These are phyloP conservation scores for Grapholita molesta DNA, from an alignment of 1,140 invertebrate genomes.

Conservation along the genomic window DNA sequence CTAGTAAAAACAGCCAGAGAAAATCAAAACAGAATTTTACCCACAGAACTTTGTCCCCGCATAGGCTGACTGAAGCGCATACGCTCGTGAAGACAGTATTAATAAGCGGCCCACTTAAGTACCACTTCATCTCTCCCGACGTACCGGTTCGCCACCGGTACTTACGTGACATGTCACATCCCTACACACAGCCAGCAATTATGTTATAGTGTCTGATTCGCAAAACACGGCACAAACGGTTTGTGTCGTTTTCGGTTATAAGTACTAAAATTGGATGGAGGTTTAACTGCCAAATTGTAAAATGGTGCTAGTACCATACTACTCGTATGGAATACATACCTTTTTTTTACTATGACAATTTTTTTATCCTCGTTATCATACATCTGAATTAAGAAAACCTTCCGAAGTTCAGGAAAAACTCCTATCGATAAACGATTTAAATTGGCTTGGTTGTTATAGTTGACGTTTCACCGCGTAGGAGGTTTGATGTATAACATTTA, in stretches of 20 bases:
- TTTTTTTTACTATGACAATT: too few species aligned
- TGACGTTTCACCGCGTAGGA: too few species aligned
- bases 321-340: too few species aligned
- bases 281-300: neutral
- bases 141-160: neutral
- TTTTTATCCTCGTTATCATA: too few species aligned
- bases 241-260: neutral
- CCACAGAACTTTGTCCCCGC: neutral
- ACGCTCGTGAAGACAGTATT: neutral
- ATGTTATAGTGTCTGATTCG: constrained; percentile 9
- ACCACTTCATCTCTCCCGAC: neutral
- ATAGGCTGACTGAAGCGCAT: neutral
- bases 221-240: neutral
- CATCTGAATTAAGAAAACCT: too few species aligned
- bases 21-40: neutral
- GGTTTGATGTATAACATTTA: too few species aligned
- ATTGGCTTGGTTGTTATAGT: too few species aligned
- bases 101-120: neutral
- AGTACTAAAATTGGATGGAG: too few species aligned
- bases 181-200: neutral
- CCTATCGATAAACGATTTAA: too few species aligned
- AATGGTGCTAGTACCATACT: too few species aligned
- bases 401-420: too few species aligned
- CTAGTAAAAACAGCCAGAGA: neutral
- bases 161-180: neutral